A percentile compares a stretch with the other conserved stretches of the same genome.
These are phyloP conservation scores for Phalangium opilio DNA, from an alignment of 2,888 invertebrate species.

Conservation along the genomic window DNA sequence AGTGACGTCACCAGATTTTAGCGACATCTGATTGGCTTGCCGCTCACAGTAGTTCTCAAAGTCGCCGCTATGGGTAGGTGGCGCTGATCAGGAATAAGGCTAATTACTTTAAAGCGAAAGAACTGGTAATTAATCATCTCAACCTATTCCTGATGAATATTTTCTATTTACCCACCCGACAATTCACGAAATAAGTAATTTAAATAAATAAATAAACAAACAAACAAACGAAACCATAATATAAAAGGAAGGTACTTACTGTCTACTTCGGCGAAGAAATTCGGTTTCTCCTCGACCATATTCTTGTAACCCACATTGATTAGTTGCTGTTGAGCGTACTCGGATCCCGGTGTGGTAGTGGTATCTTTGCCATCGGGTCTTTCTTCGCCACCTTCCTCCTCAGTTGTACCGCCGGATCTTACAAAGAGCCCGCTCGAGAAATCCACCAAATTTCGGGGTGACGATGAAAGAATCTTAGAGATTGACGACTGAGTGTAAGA, in stretches of 20 bases:
- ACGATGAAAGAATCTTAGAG: conserved; percentile 67
- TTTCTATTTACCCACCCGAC: no score
- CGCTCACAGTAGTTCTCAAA: no score
- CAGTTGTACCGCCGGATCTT: conserved; percentile 4
- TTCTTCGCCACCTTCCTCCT: conserved; percentile 10
- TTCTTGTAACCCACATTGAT: conserved; percentile 60
- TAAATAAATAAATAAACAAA: no score
- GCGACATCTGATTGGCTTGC: no score
- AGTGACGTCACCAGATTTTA: no score
- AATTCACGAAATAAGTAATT: no score
- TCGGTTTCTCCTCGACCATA: conserved; percentile 68
- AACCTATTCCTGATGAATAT: no score
- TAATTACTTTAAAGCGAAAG: no score
- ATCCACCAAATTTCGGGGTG: conserved; percentile 88
- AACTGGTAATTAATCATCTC: no score
- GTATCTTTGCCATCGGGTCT: neutral
- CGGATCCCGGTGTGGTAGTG: neutral
- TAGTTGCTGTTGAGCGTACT: conserved; percentile 38
- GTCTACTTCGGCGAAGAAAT: conserved; percentile 17
- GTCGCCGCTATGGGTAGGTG: no score
- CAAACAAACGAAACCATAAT: no score
- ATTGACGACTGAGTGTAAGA: conserved; percentile 45
- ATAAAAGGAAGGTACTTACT: conserved; percentile 13
- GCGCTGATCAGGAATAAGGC: no score
- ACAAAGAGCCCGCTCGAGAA: conserved; percentile 82